Evolutionary conservation across 2,888 invertebrate genomes (phyloP).

Genomic region (Polyommatus icarus): DNA sequence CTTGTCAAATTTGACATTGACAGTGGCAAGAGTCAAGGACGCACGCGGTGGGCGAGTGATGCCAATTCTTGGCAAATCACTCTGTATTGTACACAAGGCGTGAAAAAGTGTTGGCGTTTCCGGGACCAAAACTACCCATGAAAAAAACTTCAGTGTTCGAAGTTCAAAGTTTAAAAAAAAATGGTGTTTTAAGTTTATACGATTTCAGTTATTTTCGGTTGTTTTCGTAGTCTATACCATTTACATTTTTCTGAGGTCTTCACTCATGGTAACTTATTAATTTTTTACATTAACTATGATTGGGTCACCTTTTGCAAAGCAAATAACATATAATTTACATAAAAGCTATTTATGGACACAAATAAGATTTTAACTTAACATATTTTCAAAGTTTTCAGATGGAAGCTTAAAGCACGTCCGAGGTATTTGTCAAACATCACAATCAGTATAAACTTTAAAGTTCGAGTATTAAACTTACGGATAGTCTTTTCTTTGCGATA

Average conservation of each 20-base stretch:
- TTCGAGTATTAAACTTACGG: not conserved
- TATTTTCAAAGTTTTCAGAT: not conserved
- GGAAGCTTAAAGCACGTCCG: conserved; percentile 3
- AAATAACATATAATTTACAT: no score
- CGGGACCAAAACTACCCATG: not conserved
- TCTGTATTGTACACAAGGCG: not conserved
- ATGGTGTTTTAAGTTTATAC: no score
- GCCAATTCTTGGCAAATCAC: conserved; percentile 29
- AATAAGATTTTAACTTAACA: not conserved
- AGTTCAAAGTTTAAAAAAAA: no score
- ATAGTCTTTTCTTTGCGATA: not conserved
- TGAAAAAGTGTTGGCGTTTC: not conserved
- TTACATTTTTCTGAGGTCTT: no score
- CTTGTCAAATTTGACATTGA: conserved; percentile 46
- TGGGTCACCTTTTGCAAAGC: no score
- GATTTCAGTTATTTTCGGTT: no score
- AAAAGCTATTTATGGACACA: not conserved
- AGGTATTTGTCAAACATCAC: conserved; percentile 11
- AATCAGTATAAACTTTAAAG: conserved; percentile 5
- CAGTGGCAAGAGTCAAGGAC: conserved; percentile 52
- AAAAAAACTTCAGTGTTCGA: not conserved
- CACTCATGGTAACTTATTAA: no score
- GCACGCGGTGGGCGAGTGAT: conserved; percentile 29
- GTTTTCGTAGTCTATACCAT: no score
- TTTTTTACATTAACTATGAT: not conserved